phyloP scores from a whole-genome alignment of 2,113 vertebrate species.

The Cavia aperea region DNA sequence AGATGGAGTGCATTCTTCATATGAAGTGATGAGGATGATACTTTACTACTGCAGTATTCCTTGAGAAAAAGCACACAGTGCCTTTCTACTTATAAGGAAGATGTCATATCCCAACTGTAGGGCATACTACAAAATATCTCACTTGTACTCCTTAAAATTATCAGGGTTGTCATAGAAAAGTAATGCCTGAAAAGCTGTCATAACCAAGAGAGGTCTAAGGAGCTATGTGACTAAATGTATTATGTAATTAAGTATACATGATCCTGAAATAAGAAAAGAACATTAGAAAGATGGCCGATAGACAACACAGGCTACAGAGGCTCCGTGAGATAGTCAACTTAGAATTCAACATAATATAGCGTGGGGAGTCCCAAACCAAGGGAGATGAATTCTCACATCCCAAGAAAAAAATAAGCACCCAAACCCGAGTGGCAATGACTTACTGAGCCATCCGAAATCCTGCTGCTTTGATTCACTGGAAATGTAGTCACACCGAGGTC shows the following conservation, averaged over 20 bases:
- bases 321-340: too few relatives aligned
- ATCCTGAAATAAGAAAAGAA: not conserved
- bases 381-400: too few relatives aligned
- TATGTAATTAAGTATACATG: rapidly evolving
- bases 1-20: not conserved
- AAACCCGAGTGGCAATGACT: too few relatives aligned
- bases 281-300: too few relatives aligned
- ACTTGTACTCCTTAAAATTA: not conserved
- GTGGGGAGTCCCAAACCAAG: too few relatives aligned
- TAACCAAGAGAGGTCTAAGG: not conserved
- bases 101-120: not conserved
- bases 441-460: too few relatives aligned
- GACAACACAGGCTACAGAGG: too few relatives aligned
- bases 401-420: too few relatives aligned
- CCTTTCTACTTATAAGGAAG: not conserved
- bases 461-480: too few relatives aligned
- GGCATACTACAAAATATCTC: not conserved
- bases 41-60: not conserved
- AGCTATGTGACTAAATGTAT: not conserved
- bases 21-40: not conserved
- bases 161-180: not conserved
- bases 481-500: too few relatives aligned
- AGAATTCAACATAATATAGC: too few relatives aligned
- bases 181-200: not conserved
- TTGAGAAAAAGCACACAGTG: not conserved